phyloP scores from a whole-genome alignment of 37 sponge, comb jelly and placozoan genomes.

The Eunapius fragilis region DNA sequence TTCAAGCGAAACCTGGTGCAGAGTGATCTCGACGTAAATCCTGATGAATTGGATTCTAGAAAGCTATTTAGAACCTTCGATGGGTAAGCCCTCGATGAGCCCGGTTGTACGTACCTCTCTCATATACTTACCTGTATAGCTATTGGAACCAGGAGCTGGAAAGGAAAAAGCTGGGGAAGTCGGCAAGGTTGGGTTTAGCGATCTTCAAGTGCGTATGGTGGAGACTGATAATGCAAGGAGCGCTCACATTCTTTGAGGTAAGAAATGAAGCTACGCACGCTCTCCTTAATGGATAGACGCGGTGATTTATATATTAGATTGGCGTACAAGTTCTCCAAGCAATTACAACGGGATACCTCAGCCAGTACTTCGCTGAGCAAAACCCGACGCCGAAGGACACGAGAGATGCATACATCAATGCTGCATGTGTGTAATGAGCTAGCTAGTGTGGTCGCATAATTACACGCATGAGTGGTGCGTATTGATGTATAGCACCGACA shows the following conservation, averaged over 20 bases:
- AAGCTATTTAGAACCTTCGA: conserved; percentile 49
- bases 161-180: conserved; percentile 17
- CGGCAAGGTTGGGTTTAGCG: conserved; percentile 53
- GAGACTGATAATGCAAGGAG: conserved; percentile 33
- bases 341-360: conserved; percentile 48
- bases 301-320: no score
- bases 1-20: conserved; percentile 37
- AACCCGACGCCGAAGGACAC: conserved; percentile 25
- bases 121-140: background rate
- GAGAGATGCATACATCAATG: conserved; percentile 65
- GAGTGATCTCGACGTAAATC: conserved; percentile 65
- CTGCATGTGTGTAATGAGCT: conserved; percentile 14
- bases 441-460: no score
- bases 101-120: no score
- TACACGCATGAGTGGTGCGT: no score
- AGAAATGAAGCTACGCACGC: no score
- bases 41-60: conserved; percentile 54
- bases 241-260: conserved; percentile 39
- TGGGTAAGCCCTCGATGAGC: conserved; percentile 48
- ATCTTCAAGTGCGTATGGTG: conserved; percentile 44
- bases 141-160: conserved; percentile 60
- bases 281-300: no score
- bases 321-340: conserved; percentile 47
- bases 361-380: conserved; percentile 52
- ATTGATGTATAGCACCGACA: no score